Conservation (phyloP, 2,113 vertebrate species). For the Cynopterus brachyotis region DNA sequence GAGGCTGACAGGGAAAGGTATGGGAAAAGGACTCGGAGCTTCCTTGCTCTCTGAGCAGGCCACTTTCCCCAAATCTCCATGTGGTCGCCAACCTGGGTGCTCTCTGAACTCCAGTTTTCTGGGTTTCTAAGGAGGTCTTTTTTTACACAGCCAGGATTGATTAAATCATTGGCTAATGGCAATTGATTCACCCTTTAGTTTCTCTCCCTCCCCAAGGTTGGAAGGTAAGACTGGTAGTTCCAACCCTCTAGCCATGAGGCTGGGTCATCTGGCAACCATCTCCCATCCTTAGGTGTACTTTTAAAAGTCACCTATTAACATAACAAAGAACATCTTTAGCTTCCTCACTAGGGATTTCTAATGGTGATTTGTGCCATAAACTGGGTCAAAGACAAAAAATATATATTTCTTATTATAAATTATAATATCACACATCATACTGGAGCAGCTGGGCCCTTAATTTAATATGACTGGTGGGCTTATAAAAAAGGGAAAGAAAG, state of each 20-base stretch:
- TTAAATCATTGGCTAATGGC: not conserved
- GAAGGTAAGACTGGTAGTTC: not conserved
- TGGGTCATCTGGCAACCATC: not conserved
- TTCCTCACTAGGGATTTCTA: not conserved
- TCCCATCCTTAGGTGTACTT: not conserved
- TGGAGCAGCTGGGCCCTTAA: not conserved
- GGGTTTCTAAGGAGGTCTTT: not conserved
- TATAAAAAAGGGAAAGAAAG: not conserved
- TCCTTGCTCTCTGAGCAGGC: not conserved
- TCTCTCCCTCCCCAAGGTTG: not conserved
- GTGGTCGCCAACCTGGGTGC: not conserved
- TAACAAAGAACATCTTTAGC: not conserved
- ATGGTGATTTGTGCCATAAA: not conserved
- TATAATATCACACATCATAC: not conserved
- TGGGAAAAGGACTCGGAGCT: not conserved
- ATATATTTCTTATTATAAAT: not conserved
- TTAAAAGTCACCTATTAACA: not conserved
- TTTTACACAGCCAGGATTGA: not conserved
- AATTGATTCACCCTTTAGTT: not conserved
- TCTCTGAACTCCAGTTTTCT: not conserved
- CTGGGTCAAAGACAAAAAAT: not conserved
- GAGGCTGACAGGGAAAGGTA: not conserved
- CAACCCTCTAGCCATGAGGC: not conserved
- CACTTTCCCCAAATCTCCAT: not conserved
- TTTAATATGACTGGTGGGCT: not conserved